Conservation (phyloP, 2,797 vertebrate species). For the Trichosurus vulpecula region DNA sequence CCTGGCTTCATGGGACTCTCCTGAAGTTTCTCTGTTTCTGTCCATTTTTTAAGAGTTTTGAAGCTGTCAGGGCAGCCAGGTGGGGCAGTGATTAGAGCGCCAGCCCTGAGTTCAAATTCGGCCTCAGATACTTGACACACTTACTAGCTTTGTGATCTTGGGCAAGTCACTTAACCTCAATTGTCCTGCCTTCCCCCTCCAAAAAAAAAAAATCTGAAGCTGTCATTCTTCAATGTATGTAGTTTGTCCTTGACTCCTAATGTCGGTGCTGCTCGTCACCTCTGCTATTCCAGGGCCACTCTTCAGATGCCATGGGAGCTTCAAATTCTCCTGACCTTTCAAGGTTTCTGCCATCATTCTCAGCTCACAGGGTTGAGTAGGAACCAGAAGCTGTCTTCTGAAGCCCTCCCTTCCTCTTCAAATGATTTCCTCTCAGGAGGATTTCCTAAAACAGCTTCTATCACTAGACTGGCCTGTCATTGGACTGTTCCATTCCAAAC, state of each 20-base stretch:
- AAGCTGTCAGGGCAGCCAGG: too few species aligned
- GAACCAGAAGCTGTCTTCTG: background rate
- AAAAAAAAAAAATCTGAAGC: too few species aligned
- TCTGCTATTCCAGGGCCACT: background rate
- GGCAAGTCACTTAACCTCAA: too few species aligned
- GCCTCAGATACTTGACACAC: too few species aligned
- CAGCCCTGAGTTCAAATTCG: too few species aligned
- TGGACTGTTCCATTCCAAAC: background rate
- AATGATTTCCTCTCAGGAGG: background rate
- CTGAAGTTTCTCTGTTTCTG: background rate
- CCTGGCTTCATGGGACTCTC: background rate
- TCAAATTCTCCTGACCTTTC: background rate
- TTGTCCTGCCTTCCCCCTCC: too few species aligned
- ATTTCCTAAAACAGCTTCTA: background rate
- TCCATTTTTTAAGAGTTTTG: background rate
- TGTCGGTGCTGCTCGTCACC: fast-evolving
- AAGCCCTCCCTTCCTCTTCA: background rate
- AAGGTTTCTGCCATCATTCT: background rate
- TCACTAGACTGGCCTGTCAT: background rate
- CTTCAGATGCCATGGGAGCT: background rate
- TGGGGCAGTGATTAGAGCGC: too few species aligned
- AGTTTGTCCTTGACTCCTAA: background rate
- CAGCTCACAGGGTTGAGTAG: background rate
- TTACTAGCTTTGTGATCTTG: too few species aligned
- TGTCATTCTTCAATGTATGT: background rate